Percentiles rank a stretch among this genome's conserved stretches.
Conservation (phyloP, 1,140 invertebrate species). For the Ceratina calcarata region DNA sequence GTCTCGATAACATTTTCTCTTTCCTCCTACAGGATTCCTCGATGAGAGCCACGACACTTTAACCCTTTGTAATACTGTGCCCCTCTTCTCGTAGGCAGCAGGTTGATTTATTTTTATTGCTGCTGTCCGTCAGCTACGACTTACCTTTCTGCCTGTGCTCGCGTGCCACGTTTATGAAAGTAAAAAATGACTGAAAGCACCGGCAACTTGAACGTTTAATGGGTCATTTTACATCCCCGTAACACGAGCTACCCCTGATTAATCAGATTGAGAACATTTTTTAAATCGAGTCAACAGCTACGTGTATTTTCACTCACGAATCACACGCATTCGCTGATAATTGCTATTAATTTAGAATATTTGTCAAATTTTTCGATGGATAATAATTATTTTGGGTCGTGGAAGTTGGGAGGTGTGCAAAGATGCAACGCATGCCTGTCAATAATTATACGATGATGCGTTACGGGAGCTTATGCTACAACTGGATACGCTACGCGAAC, state of each 20-base stretch:
- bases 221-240: conserved; percentile 36
- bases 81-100: not conserved
- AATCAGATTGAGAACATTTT: conserved; percentile 5
- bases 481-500: too few species aligned
- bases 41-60: conserved; percentile 10
- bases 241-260: conserved; percentile 32
- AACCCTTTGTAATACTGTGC: conserved; percentile 23
- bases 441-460: too few species aligned
- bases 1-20: not conserved
- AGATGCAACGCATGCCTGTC: too few species aligned
- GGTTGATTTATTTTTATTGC: conserved; percentile 50
- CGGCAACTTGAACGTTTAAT: conserved; percentile 32
- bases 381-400: too few species aligned
- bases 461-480: too few species aligned
- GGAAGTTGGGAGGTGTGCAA: too few species aligned
- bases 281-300: conserved; percentile 5
- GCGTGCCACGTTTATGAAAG: conserved; percentile 22
- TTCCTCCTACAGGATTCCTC: not conserved
- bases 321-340: not conserved
- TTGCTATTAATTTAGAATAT: too few species aligned
- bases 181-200: conserved; percentile 30
- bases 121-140: conserved; percentile 33
- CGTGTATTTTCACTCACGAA: not conserved
- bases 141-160: conserved; percentile 4
- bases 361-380: too few species aligned